phyloP scores from a whole-genome alignment of 2,113 vertebrate species.

The Cheilinus undulatus region DNA sequence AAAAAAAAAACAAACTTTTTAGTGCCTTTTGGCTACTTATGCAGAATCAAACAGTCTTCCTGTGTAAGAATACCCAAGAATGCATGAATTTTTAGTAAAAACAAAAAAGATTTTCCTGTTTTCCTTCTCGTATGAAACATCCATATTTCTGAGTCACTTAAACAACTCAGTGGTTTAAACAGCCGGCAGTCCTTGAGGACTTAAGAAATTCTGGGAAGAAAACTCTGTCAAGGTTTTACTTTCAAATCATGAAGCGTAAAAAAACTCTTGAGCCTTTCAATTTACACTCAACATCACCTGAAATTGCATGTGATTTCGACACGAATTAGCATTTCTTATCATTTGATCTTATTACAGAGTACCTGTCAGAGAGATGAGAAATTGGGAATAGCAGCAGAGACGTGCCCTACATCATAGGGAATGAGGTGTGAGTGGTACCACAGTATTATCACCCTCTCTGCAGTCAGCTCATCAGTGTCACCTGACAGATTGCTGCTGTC shows the following conservation, averaged over 20 bases:
- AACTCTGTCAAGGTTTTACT: conserved; percentile 55
- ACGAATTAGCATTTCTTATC: conserved; percentile 74
- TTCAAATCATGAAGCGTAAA: conserved; percentile 51
- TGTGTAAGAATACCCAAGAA: conserved; percentile 20
- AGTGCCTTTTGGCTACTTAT: not conserved
- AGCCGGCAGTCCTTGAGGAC: conserved; percentile 35
- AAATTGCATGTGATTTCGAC: conserved; percentile 74
- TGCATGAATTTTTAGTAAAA: conserved; percentile 30
- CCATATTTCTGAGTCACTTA: conserved; percentile 48
- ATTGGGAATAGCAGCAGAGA: conserved; percentile 65
- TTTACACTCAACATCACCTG: conserved; percentile 65
- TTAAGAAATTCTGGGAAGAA: conserved; percentile 41
- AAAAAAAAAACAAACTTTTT: not conserved
- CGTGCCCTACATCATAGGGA: conserved; percentile 70
- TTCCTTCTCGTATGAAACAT: conserved; percentile 37
- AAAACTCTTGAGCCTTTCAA: conserved; percentile 44
- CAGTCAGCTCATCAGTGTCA: conserved; percentile 76
- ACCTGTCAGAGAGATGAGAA: conserved; percentile 70
- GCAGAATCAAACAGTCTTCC: not conserved
- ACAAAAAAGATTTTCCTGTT: not conserved
- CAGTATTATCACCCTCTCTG: conserved; percentile 56
- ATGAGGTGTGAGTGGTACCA: conserved; percentile 61
- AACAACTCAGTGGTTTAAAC: conserved; percentile 42
- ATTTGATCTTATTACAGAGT: conserved; percentile 72
- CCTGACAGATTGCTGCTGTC: conserved; percentile 76